phyloP scores from a whole-genome alignment of 2,113 vertebrate genomes.

The Crotalus tigris region DNA sequence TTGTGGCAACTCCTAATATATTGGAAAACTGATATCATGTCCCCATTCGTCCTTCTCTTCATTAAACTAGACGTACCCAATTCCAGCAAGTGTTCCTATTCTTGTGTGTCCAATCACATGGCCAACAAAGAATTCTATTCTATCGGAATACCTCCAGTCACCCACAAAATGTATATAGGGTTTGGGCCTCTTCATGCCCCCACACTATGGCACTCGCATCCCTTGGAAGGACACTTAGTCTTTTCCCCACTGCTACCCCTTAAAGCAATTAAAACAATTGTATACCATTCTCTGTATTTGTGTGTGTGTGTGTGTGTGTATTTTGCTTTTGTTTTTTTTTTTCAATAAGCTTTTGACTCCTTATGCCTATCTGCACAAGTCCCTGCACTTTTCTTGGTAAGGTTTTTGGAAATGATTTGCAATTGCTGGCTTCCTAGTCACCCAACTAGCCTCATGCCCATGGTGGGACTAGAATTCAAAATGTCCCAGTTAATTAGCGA shows the following conservation, averaged over 20 bases:
- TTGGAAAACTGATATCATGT: too few species aligned
- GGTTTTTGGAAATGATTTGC: neutral
- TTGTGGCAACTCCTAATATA: too few species aligned
- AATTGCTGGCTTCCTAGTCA: neutral
- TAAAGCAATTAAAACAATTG: neutral
- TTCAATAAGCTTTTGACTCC: neutral
- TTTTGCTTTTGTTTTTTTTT: fast-evolving
- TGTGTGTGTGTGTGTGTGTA: neutral
- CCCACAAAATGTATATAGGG: neutral
- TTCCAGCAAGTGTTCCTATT: too few species aligned
- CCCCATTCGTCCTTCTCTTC: too few species aligned
- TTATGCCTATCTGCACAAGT: neutral
- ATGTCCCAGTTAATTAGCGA: neutral
- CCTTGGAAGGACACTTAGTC: neutral
- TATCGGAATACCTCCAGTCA: neutral
- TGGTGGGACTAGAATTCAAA: neutral
- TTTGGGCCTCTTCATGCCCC: neutral
- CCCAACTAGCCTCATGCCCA: neutral
- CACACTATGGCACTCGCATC: neutral
- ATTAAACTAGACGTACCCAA: too few species aligned
- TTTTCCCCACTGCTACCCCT: neutral
- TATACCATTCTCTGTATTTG: neutral
- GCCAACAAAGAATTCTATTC: too few species aligned
- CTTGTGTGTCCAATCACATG: too few species aligned
- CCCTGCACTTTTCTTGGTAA: neutral